These are phyloP conservation scores for Maconellicoccus hirsutus DNA, from an alignment of 1,140 invertebrate genomes.

Conservation along the genomic window DNA sequence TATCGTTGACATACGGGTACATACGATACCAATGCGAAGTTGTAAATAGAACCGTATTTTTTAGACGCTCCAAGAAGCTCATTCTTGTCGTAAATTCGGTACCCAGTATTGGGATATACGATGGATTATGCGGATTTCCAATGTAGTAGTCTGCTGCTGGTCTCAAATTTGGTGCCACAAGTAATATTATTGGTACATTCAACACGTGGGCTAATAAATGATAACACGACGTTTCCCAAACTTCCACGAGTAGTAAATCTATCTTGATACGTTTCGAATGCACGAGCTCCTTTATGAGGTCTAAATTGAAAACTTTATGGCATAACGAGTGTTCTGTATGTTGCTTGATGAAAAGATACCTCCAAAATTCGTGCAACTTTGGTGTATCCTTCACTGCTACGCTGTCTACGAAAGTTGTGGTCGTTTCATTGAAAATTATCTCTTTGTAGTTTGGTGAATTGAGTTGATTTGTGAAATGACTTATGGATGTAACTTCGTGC, in stretches of 20 bases:
- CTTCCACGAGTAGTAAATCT: background rate
- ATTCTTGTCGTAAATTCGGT: conserved; percentile 37
- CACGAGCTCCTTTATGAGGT: background rate
- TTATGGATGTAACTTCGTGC: no score
- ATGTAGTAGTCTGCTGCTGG: background rate
- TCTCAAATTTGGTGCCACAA: background rate
- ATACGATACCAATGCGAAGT: background rate
- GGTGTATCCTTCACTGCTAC: no score
- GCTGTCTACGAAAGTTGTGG: no score
- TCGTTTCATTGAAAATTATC: no score
- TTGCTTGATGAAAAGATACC: no score
- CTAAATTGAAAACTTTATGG: background rate
- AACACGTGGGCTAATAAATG: background rate
- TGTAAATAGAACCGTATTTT: background rate
- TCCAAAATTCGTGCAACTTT: background rate
- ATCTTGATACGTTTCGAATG: background rate
- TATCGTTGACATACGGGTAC: background rate
- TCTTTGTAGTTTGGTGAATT: background rate
- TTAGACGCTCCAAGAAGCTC: conserved; percentile 41
- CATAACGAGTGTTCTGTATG: no score
- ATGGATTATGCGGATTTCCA: conserved; percentile 25
- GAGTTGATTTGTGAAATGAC: no score
- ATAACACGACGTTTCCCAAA: background rate
- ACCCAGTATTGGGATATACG: conserved; percentile 39
- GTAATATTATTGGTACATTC: background rate